Evolutionary conservation across 2,888 invertebrate genomes (phyloP).

Genomic region (Drosophila testacea): DNA sequence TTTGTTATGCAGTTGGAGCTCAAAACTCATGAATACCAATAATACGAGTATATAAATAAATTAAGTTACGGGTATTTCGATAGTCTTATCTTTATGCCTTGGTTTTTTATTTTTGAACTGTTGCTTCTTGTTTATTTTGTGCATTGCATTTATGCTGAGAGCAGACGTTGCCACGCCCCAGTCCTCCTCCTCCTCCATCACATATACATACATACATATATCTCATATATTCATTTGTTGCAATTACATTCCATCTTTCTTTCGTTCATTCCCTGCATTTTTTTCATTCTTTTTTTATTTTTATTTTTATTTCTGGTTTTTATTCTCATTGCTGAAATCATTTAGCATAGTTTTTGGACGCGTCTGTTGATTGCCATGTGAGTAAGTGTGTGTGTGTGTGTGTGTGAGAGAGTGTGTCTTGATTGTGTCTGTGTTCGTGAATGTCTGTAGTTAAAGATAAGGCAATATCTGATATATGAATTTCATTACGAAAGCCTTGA

Average conservation of each 20-base stretch:
- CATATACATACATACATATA: constrained; percentile 22
- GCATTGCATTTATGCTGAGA: constrained; percentile 63
- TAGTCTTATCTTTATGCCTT: no score
- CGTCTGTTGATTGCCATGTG: constrained; percentile 23
- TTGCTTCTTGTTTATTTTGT: constrained; percentile 16
- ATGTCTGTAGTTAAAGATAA: constrained; percentile 19
- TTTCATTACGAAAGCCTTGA: constrained; percentile 37
- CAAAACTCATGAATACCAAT: no score
- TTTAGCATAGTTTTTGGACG: constrained; percentile 64
- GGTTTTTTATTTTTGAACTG: constrained; percentile 15
- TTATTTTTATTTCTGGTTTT: constrained; percentile 44
- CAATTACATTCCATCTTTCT: constrained; percentile 64
- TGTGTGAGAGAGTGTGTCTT: background rate
- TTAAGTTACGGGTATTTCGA: no score
- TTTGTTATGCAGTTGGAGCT: no score
- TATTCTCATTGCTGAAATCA: constrained; percentile 56
- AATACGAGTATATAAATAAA: no score
- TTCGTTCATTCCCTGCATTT: background rate
- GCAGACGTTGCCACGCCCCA: constrained; percentile 21
- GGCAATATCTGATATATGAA: constrained; percentile 32
- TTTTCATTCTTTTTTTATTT: constrained; percentile 22
- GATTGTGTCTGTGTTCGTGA: constrained; percentile 1
- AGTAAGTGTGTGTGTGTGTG: constrained; percentile 2
- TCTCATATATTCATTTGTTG: constrained; percentile 76
- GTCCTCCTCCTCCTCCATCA: background rate